Base-by-base conservation (phyloP, 2,888 invertebrate species). In the Cyclophora punctaria region DNA sequence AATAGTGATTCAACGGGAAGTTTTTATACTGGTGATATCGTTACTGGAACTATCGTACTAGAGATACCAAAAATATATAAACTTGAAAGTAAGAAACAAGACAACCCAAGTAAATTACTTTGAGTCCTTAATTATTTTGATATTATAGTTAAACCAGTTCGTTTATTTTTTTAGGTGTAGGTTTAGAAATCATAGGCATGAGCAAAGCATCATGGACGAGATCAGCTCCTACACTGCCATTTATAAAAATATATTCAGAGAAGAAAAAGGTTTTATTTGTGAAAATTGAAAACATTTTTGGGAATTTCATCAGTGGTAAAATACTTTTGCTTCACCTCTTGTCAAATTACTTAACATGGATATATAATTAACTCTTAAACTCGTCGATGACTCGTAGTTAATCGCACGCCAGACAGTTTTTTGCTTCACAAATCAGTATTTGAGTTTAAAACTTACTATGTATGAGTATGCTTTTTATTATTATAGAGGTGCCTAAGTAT, bases 141-240 rank as follows among this genome's bases (percentile, higher is more conserved):
- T 35, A 33, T 7, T 5, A n/a, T n/a, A 5, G 35, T 47, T 20
- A n/a, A 34, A 7, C 3, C 5, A 3, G 5, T 41, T 41, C 7
- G 4, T 43, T 5, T 43, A 34, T 44, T 49, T 49, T 80, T 80
- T 51, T 64, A 87, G 87, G 69, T 48, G 70, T 87, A 34, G 64
- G 74, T 53, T 73, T 86, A 42, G 71, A 75, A 63, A 75, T 86
- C 3, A 58, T 62, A 20, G 87, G 87, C 41, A 63, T 57, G 51
- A 69, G 78, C 55, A 80, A 81, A 60, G 85, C 84, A 5, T 70
- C 69, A 47, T 88, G 87, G 87, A 72, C 80, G 0, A 74, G 87
- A 55, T 62, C 80, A 2, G 67, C 67, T 54, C 79, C 87, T 2
- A 79, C 80, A 2, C 60, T 82, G 40, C 87, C 87, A 0, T 84